phyloP scores from a whole-genome alignment of 2,113 vertebrate species.

The Narcine bancroftii region DNA sequence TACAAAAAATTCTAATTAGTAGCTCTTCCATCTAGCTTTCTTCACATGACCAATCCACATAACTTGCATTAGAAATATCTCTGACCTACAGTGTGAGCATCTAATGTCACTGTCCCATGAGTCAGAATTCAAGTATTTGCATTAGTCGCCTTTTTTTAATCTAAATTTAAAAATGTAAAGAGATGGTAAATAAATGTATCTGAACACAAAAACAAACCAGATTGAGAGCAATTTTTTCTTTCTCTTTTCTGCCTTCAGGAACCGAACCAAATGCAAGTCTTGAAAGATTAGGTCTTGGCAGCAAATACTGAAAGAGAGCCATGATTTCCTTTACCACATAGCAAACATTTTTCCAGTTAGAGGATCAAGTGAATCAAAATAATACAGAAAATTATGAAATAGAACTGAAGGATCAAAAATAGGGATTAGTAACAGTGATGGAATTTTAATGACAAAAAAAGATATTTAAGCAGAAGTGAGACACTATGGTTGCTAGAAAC shows the following conservation, averaged over 20 bases:
- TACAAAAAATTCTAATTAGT: not conserved
- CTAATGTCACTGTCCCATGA: too few species aligned
- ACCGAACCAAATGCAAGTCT: not conserved
- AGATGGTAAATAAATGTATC: not conserved
- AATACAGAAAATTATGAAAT: not conserved
- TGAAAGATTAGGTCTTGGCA: not conserved
- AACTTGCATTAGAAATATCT: not conserved
- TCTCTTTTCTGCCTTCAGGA: not conserved
- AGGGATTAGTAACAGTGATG: not conserved
- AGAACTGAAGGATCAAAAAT: not conserved
- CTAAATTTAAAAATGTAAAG: conserved; percentile 19
- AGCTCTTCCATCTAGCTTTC: not conserved
- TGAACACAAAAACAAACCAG: not conserved
- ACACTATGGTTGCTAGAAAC: too few species aligned
- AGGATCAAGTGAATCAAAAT: not conserved
- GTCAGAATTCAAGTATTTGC: not conserved
- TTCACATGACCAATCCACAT: not conserved
- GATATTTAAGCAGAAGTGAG: too few species aligned
- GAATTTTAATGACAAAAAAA: not conserved
- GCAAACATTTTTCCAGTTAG: not conserved
- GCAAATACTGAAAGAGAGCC: not conserved
- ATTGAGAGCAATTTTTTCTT: not conserved
- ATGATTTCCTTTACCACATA: not conserved
- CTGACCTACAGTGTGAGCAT: not conserved
- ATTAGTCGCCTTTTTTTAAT: not conserved